Percentiles rank a stretch among this genome's conserved stretches.
These are phyloP conservation scores for Novumbra hubbsi DNA, from an alignment of 2,797 vertebrate genomes.

Conservation along the genomic window DNA sequence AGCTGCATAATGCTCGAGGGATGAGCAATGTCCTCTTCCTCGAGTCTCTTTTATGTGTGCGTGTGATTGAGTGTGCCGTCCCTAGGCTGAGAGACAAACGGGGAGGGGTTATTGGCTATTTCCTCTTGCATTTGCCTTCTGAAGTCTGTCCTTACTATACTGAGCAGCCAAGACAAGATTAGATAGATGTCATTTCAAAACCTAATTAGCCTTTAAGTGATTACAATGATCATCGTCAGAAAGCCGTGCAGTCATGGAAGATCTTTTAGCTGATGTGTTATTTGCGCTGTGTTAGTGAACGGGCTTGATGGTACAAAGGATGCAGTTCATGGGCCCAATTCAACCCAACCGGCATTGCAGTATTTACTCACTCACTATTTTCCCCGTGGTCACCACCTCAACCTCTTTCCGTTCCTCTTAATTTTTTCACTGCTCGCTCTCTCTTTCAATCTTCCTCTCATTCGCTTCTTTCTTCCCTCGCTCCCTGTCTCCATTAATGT, in stretches of 20 bases:
- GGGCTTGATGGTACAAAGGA: constrained; percentile 20
- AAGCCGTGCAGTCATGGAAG: constrained; percentile 26
- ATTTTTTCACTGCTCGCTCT: constrained; percentile 6
- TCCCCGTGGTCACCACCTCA: constrained; percentile 7
- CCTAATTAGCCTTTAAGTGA: constrained; percentile 29
- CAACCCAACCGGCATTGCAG: constrained; percentile 11
- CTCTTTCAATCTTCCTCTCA: constrained; percentile 11
- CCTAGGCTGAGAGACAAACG: constrained; percentile 30
- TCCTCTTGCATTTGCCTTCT: constrained; percentile 15
- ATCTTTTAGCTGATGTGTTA: constrained; percentile 23
- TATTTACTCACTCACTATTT: no score
- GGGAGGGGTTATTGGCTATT: constrained; percentile 20
- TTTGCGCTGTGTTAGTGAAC: constrained; percentile 12
- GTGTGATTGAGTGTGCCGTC: constrained; percentile 30
- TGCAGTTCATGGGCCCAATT: constrained; percentile 38
- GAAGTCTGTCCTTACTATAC: constrained; percentile 28
- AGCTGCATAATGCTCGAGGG: constrained; percentile 46
- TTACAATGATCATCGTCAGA: constrained; percentile 25
- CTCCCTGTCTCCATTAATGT: constrained; percentile 54
- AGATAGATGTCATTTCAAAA: constrained; percentile 27
- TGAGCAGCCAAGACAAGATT: constrained; percentile 27
- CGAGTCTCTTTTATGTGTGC: constrained; percentile 37
- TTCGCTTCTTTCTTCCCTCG: constrained; percentile 34
- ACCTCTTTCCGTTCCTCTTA: constrained; percentile 54
- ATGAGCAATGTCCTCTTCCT: constrained; percentile 48